phyloP scores from a whole-genome alignment of 2,113 vertebrate species.

The Myotis davidii region DNA sequence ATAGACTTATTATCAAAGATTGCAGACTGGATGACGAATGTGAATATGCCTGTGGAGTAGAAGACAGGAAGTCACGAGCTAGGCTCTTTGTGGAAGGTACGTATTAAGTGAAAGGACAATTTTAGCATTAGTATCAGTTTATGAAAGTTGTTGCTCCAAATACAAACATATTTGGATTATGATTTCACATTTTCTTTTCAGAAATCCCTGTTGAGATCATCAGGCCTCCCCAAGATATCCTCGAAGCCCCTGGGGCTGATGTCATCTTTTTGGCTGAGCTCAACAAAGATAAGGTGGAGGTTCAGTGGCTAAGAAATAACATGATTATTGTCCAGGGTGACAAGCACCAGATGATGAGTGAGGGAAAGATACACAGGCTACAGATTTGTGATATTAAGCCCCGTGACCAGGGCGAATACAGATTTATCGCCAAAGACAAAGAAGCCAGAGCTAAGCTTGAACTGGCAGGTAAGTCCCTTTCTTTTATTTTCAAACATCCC shows the following conservation, averaged over 20 bases:
- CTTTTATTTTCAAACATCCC: constrained; percentile 48
- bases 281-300: constrained; percentile 98
- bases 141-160: background rate
- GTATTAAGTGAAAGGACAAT: constrained; percentile 5
- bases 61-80: constrained; percentile 95
- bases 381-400: constrained; percentile 97
- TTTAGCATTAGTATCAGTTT: constrained; percentile 23
- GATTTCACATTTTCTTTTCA: constrained; percentile 79
- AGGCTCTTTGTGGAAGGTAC: constrained; percentile 97
- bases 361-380: constrained; percentile 94
- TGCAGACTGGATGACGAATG: constrained; percentile 97
- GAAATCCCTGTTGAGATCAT: constrained; percentile 98
- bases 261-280: constrained; percentile 94
- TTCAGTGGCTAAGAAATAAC: constrained; percentile 98
- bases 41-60: constrained; percentile 97
- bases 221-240: constrained; percentile 93
- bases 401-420: constrained; percentile 97
- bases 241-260: constrained; percentile 94
- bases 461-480: constrained; percentile 91
- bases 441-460: constrained; percentile 97
- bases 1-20: constrained; percentile 92
- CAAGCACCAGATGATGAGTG: constrained; percentile 99
- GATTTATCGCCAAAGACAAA: constrained; percentile 97
- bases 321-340: constrained; percentile 98
- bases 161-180: constrained; percentile 33